These are phyloP conservation scores for Ophiothrix spiculata DNA, from an alignment of 35 echinoderm and acorn worm species.

Conservation along the genomic window DNA sequence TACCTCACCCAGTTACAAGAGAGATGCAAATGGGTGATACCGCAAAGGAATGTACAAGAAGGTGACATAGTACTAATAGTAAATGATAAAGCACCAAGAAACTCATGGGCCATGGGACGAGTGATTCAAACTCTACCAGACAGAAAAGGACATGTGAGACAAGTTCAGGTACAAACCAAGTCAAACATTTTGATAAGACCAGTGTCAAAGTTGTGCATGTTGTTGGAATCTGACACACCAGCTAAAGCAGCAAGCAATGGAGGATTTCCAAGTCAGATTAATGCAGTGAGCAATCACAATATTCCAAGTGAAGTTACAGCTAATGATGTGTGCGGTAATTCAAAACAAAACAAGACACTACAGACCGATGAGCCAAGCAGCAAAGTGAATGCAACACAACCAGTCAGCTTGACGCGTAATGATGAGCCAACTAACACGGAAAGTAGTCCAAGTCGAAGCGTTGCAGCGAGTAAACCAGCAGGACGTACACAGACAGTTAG, in stretches of 20 bases:
- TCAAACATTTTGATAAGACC: constrained; percentile 6
- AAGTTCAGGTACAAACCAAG: neutral
- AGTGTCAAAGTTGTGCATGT: constrained; percentile 13
- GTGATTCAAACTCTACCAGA: constrained; percentile 10
- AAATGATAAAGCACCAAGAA: neutral
- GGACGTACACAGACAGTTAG: no score
- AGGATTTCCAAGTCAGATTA: neutral
- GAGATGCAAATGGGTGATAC: constrained; percentile 13
- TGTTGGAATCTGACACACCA: neutral
- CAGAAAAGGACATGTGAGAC: neutral
- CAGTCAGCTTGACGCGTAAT: neutral
- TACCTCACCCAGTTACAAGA: constrained; percentile 18
- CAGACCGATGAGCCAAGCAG: no score
- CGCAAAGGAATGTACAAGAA: neutral
- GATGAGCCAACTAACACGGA: neutral
- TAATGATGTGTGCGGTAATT: neutral
- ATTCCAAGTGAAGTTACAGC: neutral
- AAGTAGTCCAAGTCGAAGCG: no score
- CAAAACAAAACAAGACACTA: neutral
- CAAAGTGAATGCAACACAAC: no score
- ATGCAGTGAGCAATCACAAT: neutral
- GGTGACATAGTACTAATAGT: constrained; percentile 33
- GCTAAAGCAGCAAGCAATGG: neutral
- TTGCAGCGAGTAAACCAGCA: no score
- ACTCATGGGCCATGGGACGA: neutral